Conservation (phyloP, 2,797 vertebrate species). For the Ctenopoma kingsleyae region DNA sequence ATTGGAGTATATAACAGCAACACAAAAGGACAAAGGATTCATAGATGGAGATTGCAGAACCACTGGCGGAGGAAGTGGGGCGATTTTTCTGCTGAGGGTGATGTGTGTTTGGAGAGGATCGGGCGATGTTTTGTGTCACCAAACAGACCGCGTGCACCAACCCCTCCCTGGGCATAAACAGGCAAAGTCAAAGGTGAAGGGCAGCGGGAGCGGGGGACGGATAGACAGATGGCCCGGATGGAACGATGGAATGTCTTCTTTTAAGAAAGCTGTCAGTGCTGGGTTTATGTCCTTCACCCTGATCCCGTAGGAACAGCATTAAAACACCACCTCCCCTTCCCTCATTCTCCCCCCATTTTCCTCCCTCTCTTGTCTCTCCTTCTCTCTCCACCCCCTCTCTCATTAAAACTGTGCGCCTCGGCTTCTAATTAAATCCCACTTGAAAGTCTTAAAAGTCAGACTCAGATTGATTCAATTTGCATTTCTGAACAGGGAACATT, state of each 20-base stretch:
- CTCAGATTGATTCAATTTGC: constrained; percentile 90
- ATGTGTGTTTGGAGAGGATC: constrained; percentile 37
- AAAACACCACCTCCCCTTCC: constrained; percentile 60
- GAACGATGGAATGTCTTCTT: constrained; percentile 54
- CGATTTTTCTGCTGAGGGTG: constrained; percentile 48
- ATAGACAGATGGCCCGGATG: constrained; percentile 61
- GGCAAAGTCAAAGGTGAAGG: constrained; percentile 72
- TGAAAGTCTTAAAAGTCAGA: constrained; percentile 90
- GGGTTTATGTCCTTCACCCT: constrained; percentile 80
- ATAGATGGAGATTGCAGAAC: constrained; percentile 57
- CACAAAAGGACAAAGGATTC: constrained; percentile 71
- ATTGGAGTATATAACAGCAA: constrained; percentile 67
- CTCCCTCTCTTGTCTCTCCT: constrained; percentile 56
- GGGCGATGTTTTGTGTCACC: constrained; percentile 56
- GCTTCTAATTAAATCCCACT: constrained; percentile 90
- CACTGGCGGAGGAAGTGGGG: constrained; percentile 56
- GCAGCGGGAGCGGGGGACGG: constrained; percentile 56
- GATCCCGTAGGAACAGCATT: constrained; percentile 79
- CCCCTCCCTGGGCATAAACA: constrained; percentile 58
- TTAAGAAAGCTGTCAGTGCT: constrained; percentile 65
- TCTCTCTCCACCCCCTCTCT: constrained; percentile 83
- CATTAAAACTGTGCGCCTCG: constrained; percentile 86
- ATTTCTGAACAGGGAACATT: constrained; percentile 88
- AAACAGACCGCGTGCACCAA: constrained; percentile 34
- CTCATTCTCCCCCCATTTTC: constrained; percentile 40